Percentiles rank a stretch among this genome's conserved stretches.
These are phyloP conservation scores for Ostrea edulis DNA, from an alignment of 1,140 invertebrate genomes.

Conservation along the genomic window DNA sequence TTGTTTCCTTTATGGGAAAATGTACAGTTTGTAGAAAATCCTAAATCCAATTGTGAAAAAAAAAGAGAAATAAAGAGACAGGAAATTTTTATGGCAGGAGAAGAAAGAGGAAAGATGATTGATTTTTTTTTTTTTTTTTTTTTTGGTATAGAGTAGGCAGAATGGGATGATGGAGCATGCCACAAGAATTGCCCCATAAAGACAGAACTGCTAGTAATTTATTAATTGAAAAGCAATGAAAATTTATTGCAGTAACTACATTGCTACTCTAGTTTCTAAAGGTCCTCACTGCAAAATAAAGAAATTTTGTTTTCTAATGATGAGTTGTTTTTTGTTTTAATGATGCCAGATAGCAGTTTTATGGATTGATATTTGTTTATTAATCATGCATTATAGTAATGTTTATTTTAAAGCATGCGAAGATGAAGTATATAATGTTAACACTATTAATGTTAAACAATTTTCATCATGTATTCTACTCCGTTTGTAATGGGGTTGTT, in stretches of 20 bases:
- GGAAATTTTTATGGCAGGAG: neutral
- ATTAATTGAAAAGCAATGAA: constrained; percentile 20
- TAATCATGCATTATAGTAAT: neutral
- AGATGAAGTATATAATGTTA: neutral
- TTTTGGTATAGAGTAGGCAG: neutral
- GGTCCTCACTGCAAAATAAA: neutral
- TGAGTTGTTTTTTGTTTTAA: neutral
- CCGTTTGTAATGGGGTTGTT: no score
- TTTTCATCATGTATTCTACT: no score
- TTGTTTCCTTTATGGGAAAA: neutral
- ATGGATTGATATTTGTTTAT: neutral
- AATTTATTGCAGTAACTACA: neutral
- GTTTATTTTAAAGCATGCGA: neutral
- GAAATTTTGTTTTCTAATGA: neutral
- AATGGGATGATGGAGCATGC: neutral
- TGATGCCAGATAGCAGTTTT: neutral
- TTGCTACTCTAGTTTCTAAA: neutral
- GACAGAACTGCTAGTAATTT: neutral
- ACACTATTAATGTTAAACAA: no score
- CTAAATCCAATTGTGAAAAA: neutral
- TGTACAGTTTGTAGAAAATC: neutral
- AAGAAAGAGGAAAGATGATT: constrained; percentile 19
- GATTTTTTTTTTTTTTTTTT: neutral
- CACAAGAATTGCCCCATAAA: neutral
- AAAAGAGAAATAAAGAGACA: constrained; percentile 14